A percentile compares a stretch with the other conserved stretches of the same genome.
These are phyloP conservation scores for Ptilorrhoa leucosticta DNA, from an alignment of 2,113 vertebrate species.

Conservation along the genomic window DNA sequence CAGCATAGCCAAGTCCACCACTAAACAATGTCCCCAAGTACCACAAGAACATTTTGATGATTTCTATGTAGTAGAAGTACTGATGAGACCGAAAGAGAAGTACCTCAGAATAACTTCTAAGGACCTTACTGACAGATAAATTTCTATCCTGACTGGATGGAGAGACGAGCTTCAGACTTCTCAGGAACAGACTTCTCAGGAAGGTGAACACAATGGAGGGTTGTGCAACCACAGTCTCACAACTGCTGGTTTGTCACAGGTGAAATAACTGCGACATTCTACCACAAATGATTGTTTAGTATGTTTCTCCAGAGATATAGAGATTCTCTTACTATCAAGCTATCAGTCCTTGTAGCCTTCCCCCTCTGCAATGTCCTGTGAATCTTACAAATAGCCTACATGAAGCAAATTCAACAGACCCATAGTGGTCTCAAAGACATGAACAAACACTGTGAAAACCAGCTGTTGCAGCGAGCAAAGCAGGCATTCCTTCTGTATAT, in stretches of 20 bases:
- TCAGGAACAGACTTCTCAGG: background rate
- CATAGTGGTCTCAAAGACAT: background rate
- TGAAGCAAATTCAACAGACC: background rate
- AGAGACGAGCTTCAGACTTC: background rate
- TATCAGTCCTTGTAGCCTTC: background rate
- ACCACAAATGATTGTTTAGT: background rate
- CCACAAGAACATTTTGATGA: background rate
- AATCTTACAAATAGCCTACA: background rate
- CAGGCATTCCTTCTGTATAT: background rate
- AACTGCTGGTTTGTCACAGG: background rate
- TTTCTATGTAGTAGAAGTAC: background rate
- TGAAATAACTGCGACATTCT: accelerated
- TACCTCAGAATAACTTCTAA: background rate
- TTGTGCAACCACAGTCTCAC: background rate
- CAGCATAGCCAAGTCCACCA: background rate
- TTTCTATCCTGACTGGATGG: background rate
- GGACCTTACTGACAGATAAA: background rate
- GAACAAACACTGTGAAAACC: background rate
- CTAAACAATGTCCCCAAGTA: background rate
- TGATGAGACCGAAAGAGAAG: background rate
- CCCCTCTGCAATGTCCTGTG: accelerated
- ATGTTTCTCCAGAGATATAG: background rate
- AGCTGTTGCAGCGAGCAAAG: background rate
- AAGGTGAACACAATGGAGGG: background rate
- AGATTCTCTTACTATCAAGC: no score